These are phyloP conservation scores for Colletes latitarsis DNA, from an alignment of 1,140 invertebrate species.

Conservation along the genomic window DNA sequence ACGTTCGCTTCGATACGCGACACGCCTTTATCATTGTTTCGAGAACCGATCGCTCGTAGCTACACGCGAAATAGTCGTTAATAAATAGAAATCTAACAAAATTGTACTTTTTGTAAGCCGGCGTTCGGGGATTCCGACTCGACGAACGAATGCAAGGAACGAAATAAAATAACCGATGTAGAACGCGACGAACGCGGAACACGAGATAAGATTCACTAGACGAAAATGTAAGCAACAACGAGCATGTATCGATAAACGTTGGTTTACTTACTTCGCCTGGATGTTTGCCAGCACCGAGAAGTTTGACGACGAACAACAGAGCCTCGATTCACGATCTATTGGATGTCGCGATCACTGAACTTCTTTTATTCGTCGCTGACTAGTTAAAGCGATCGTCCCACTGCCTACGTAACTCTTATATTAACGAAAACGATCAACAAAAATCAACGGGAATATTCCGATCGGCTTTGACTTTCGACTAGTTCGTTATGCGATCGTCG, in stretches of 20 bases:
- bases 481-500: conserved; percentile 18
- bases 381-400: too few relatives aligned
- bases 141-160: not conserved
- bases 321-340: conserved; percentile 2
- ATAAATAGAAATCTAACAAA: not conserved
- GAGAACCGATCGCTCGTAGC: not conserved
- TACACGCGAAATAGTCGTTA: not conserved
- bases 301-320: not conserved
- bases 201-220: not conserved
- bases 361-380: too few relatives aligned
- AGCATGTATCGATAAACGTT: conserved; percentile 9
- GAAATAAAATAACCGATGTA: not conserved
- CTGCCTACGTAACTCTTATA: too few relatives aligned
- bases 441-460: not conserved
- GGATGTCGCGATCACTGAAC: not conserved
- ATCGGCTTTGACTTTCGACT: conserved; percentile 7
- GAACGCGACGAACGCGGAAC: not conserved
- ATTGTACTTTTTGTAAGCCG: not conserved
- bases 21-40: not conserved
- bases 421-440: not conserved
- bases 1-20: not conserved
- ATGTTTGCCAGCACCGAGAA: conserved; percentile 3
- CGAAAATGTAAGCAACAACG: not conserved
- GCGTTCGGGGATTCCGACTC: not conserved
- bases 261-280: conserved; percentile 19